Evolutionary conservation across 2,888 invertebrate genomes (phyloP), one percentile per base, ranked within the genome.

Genomic region (Elgonia sp.): DNA sequence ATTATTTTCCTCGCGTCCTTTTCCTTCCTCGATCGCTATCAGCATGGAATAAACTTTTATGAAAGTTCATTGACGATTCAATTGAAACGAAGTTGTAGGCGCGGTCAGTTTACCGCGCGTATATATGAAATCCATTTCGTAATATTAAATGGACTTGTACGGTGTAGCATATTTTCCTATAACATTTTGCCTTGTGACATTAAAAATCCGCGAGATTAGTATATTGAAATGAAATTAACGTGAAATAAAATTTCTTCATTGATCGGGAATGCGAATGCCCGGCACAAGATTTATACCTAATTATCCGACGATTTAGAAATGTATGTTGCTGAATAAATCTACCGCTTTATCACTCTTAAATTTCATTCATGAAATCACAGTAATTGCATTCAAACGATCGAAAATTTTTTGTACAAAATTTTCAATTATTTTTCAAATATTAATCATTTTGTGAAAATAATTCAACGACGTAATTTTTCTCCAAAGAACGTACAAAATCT

Each of bases 51-150:
- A 85, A 83, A 87, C 79, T 86, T 87, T 89, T 83, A 87, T 83
- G 84, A 89, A 89, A 85, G 89, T 89, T 87, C 89, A 87, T 85
- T 87, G 89, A 89, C 84, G 84, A 87, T 89, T 89, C 89, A 89
- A 89, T 87, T 84, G 87, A 84, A 84, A 84, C 86, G 60, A 18
- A 80, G 80, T 82, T 72, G 79, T 86, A 84, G 89, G 89, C 77
- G 89, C 89, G 84, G 89, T 86, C 76, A 77, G 70, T 84, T 88
- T 67, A 18, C 86, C 70, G 80, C 55, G 70, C 50, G 76, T 72
- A 80, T 29, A 29, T 29, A 29, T 80, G 20, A 75, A 83, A 50
- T 70, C 80, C 63, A 75, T 87, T 87, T 80, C 87, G 80, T 65
- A 87, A 87, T 46, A 50, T 63, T 60, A 67, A 79, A 73, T 20